Evolutionary conservation across 2,888 invertebrate species (phyloP).

Genomic region (Furcula furcula): DNA sequence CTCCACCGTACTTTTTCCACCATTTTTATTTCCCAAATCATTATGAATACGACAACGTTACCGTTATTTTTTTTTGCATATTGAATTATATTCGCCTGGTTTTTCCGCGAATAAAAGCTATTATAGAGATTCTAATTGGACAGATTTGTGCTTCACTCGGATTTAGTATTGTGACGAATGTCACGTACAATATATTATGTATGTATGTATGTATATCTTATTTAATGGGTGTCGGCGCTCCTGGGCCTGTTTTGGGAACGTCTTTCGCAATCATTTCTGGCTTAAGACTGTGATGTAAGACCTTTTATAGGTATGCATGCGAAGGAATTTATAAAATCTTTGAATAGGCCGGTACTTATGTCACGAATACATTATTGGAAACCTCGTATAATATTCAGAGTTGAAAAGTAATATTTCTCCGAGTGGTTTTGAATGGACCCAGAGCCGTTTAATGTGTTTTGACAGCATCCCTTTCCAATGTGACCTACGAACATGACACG

Average conservation of each 20-base stretch:
- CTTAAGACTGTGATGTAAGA: conserved; percentile 9
- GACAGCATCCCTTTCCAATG: conserved; percentile 9
- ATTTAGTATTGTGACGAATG: conserved; percentile 34
- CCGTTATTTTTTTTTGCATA: conserved; percentile 11
- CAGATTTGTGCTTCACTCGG: conserved; percentile 33
- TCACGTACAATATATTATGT: too few relatives aligned
- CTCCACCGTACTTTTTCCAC: not conserved
- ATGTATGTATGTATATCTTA: conserved; percentile 12
- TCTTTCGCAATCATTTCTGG: conserved; percentile 14
- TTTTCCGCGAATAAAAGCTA: conserved; percentile 32
- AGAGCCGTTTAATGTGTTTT: conserved; percentile 10
- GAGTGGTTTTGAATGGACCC: not conserved
- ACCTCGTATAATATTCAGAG: conserved; percentile 9
- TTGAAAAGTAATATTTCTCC: conserved; percentile 8
- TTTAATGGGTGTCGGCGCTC: conserved; percentile 12
- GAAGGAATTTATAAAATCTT: conserved; percentile 12
- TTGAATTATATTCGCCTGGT: conserved; percentile 25
- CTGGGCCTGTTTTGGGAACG: conserved; percentile 13
- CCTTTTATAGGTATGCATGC: conserved; percentile 14
- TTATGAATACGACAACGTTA: conserved; percentile 8
- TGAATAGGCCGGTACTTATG: conserved; percentile 6
- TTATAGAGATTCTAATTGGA: conserved; percentile 45
- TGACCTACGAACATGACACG: conserved; percentile 13
- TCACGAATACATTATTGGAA: conserved; percentile 19
- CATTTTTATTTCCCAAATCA: conserved; percentile 6